Evolutionary conservation across 1,140 invertebrate genomes (phyloP), one percentile per base, ranked within the genome.

Genomic region (Zaprionus taronus): DNA sequence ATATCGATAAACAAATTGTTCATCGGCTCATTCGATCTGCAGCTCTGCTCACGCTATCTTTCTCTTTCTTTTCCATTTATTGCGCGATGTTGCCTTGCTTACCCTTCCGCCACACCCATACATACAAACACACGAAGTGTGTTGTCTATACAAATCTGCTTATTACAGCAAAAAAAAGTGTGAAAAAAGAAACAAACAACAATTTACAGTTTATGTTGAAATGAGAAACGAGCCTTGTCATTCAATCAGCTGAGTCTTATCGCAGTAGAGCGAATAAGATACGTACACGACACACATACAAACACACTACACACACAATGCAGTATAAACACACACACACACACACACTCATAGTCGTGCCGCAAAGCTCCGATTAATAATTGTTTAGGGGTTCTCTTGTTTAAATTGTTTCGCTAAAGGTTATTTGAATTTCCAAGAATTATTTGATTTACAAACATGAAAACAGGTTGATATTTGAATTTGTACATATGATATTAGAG

Each of bases 231-330:
- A 22, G 73, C 68, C n/a, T 38, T 65, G 73, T 65, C 73, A 76
- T 65, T 72, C 61, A 47, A 74, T 51, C 65, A 68, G 36, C 34
- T 22, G 36, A 44, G 26, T 60, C 68, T 76, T 76, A 76, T 76
- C 73, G 55, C 60, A 73, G 6, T 55, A 61, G 17, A 61, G 22
- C 36, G 41, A 74, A 57, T 55, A 28, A 38, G 38, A 55, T 57
- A 51, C 9, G 26, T 47, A 70, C 28, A 41, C 55, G n/a, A 36
- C 60, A 53, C 57, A 51, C 15, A 51, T 38, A 31, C 31, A 47
- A 12, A 65, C 44, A 31, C n/a, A 17, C 53, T 58, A 65, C 28
- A 53, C 28, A 34, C 51, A 22, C 44, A 22, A 41, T 5, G 38
- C 38, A 41, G 4, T 41, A 15, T n/a, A 41, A 41, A 41, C 5